Evolutionary conservation across 2,888 invertebrate genomes (phyloP).

Genomic region (Heliconius hortense): DNA sequence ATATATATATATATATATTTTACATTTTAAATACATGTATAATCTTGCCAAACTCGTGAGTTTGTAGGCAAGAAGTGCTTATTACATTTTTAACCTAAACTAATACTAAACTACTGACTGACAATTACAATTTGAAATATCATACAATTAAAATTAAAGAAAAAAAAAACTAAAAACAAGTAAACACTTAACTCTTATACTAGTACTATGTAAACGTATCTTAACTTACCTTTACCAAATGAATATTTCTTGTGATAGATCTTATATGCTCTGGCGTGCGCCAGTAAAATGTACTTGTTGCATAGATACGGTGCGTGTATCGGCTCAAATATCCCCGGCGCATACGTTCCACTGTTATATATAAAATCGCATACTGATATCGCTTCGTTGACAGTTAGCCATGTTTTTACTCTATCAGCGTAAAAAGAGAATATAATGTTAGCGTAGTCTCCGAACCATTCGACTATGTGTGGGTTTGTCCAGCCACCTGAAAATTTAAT

Average conservation of each 20-base stretch:
- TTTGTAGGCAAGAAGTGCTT: no score
- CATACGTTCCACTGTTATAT: constrained; percentile 66
- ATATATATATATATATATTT: no score
- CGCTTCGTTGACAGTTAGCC: constrained; percentile 89
- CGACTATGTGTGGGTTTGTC: constrained; percentile 83
- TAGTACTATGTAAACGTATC: neutral
- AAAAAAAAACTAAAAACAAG: no score
- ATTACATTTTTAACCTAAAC: no score
- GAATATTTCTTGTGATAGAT: constrained; percentile 55
- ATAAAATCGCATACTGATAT: constrained; percentile 60
- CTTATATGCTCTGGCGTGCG: constrained; percentile 85
- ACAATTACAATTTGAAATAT: no score
- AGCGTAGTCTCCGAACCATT: constrained; percentile 84
- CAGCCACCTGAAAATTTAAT: constrained; percentile 79
- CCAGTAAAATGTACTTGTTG: constrained; percentile 84
- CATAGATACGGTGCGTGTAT: constrained; percentile 82
- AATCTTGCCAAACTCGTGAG: no score
- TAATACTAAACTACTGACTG: no score
- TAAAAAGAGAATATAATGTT: constrained; percentile 78
- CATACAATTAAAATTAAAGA: no score
- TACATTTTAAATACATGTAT: no score
- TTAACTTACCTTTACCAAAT: neutral
- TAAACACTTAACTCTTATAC: no score
- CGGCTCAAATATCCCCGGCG: constrained; percentile 56
- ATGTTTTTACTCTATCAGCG: constrained; percentile 83